Evolutionary conservation across 2,113 vertebrate genomes (phyloP).

Genomic region (Natator depressus): DNA sequence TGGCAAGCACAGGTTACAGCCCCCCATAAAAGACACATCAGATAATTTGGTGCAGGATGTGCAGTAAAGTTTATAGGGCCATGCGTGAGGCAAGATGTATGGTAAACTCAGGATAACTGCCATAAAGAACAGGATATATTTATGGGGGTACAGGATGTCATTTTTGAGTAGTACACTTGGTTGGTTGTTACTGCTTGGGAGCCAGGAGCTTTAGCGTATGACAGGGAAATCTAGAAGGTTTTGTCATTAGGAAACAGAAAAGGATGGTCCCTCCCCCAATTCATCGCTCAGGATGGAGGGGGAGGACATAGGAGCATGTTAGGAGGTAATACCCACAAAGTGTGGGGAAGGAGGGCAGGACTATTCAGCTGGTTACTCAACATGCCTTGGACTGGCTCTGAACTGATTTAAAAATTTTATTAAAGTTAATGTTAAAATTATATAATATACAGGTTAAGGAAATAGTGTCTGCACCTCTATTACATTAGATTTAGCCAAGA

Average conservation of each 20-base stretch:
- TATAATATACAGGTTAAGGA: too few species aligned
- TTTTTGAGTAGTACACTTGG: background rate
- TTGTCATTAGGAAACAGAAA: background rate
- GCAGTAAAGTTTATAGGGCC: too few species aligned
- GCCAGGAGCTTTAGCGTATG: background rate
- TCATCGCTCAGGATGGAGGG: background rate
- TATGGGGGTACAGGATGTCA: background rate
- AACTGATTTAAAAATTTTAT: background rate
- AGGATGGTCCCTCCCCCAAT: background rate
- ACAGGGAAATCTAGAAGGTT: background rate
- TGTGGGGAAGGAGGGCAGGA: background rate
- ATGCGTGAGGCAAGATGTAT: too few species aligned
- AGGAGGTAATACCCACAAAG: background rate
- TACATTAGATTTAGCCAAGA: too few species aligned
- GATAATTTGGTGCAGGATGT: too few species aligned
- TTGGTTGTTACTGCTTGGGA: background rate
- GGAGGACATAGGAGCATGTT: background rate
- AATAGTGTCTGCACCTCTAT: too few species aligned
- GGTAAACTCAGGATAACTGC: too few species aligned
- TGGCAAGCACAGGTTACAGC: background rate
- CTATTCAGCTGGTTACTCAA: background rate
- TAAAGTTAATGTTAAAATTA: too few species aligned
- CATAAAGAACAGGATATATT: background rate
- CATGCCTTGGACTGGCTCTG: background rate
- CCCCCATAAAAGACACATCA: background rate